Conservation (phyloP, 2,113 vertebrate species). For the Anarrhichthys ocellatus region DNA sequence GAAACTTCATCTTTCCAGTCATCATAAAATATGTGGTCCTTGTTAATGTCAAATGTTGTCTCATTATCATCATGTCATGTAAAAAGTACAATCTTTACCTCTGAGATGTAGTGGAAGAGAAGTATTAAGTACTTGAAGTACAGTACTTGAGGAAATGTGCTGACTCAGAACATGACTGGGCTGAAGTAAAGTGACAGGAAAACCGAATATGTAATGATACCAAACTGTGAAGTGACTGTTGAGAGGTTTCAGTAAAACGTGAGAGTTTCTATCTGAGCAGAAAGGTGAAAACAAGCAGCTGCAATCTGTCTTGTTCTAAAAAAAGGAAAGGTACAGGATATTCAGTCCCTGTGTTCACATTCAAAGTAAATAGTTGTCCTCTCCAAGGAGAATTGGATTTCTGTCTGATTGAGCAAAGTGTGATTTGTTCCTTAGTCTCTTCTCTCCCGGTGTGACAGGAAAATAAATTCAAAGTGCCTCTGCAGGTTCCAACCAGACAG, state of each 20-base stretch:
- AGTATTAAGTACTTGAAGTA: not conserved
- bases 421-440: constrained; percentile 39
- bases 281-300: constrained; percentile 21
- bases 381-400: constrained; percentile 48
- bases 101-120: too few relatives aligned
- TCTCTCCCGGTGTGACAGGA: constrained; percentile 18
- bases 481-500: constrained; percentile 35
- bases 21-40: too few relatives aligned
- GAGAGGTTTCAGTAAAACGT: not conserved
- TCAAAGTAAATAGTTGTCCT: constrained; percentile 17
- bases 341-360: not conserved
- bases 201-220: too few relatives aligned
- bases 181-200: not conserved
- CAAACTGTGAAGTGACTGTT: not conserved
- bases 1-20: not conserved
- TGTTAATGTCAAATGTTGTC: not conserved
- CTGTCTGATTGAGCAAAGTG: constrained; percentile 35
- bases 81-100: too few relatives aligned
- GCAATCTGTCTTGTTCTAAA: not conserved
- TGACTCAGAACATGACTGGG: not conserved
- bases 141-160: not conserved
- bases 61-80: not conserved
- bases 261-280: not conserved
- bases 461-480: constrained; percentile 39
- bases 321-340: not conserved